Evolutionary conservation across 1,140 invertebrate genomes (phyloP), one percentile per base, ranked within the genome.

Genomic region (Portunus trituberculatus): DNA sequence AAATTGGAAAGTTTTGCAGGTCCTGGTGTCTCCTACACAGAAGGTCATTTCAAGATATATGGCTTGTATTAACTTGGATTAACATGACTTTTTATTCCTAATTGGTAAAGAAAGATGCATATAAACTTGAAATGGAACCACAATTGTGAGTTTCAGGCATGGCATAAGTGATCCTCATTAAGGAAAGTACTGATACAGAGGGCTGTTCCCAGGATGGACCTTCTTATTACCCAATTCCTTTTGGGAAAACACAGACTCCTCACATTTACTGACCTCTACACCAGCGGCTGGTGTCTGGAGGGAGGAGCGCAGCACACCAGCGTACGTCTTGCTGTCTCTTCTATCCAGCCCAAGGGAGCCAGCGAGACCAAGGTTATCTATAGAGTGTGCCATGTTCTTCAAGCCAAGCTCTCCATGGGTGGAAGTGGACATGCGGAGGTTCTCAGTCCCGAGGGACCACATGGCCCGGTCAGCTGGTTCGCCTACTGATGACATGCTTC

Each of bases 121-220:
- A 76, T 7, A 76, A n/a, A 12, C 25, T 76, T 76, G 67, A n/a
- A 20, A 76, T 76, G 67, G 67, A 76, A 76, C 20, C 67, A n/a
- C 20, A n/a, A 76, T 7, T 20, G n/a, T 7, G 67, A n/a, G n/a
- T 25, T 76, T 25, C 67, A 39, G 25, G 39, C 28, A 45, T 52
- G 28, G 12, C 25, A 90, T n/a, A 12, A 46, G 28, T 7, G 3
- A 20, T 20, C 28, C 8, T 31, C 86, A 88, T 87, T 89, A 95
- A 14, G 91, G 94, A 31, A 95, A 95, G 92, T 95, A 92, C 94
- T 93, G 94, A 76, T 95, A 95, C 0, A 95, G 59, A 95, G 92
- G 94, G 29, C 48, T 94, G 59, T 93, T 95, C 76, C 91, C 87
- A 82, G 83, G 31, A 89, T 88, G 87, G 16, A 92, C 29, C 39